Evolutionary conservation across 2,888 invertebrate species (phyloP).

Genomic region (Smittia aterrima): DNA sequence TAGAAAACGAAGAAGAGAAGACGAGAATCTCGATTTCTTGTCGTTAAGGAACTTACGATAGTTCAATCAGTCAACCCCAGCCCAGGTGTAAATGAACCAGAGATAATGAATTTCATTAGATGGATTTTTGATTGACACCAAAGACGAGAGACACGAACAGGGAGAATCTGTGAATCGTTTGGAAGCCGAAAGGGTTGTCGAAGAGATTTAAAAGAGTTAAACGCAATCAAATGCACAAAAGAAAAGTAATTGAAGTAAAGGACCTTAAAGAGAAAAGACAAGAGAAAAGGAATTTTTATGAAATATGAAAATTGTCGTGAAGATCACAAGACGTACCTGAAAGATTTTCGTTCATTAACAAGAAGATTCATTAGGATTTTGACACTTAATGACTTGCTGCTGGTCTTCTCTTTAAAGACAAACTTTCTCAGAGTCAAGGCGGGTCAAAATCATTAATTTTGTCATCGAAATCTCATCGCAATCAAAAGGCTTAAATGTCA

Average conservation of each 20-base stretch:
- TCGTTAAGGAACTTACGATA: neutral
- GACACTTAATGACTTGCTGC: constrained; percentile 17
- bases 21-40: constrained; percentile 12
- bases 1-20: neutral
- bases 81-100: constrained; percentile 41
- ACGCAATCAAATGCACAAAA: constrained; percentile 41
- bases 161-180: neutral
- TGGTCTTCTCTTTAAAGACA: neutral
- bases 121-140: constrained; percentile 40
- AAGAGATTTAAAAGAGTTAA: constrained; percentile 30
- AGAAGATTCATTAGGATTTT: constrained; percentile 35
- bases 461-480: neutral
- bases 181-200: constrained; percentile 25
- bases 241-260: constrained; percentile 38
- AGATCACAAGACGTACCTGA: neutral
- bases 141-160: neutral
- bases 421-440: neutral
- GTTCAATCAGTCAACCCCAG: neutral
- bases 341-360: constrained; percentile 35
- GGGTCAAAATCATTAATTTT: neutral
- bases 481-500: constrained; percentile 14
- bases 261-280: neutral
- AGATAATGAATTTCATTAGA: constrained; percentile 37
- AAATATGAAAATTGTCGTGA: neutral
- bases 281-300: constrained; percentile 16